phyloP scores from a whole-genome alignment of 2,113 vertebrate genomes.

The Halcyon malimbica region DNA sequence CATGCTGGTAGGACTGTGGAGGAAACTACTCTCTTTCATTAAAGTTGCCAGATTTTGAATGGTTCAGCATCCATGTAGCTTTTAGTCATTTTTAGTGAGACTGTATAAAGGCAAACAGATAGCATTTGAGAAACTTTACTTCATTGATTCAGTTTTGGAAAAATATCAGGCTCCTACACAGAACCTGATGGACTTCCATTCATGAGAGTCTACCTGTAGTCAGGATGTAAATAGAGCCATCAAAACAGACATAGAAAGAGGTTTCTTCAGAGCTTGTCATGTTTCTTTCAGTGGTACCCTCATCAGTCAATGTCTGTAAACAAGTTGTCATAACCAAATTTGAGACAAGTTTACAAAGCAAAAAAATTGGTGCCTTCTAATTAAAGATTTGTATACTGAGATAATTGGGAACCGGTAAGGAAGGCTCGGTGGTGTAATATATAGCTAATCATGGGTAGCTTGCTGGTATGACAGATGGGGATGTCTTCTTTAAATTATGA shows the following conservation, averaged over 20 bases:
- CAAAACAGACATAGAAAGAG: neutral
- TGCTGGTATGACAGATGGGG: neutral
- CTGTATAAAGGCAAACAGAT: neutral
- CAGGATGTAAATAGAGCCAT: neutral
- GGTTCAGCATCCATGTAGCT: neutral
- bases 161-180: neutral
- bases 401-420: neutral
- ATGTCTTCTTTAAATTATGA: conserved; percentile 5
- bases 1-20: neutral
- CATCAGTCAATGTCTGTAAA: conserved; percentile 14
- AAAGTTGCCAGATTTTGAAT: neutral
- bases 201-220: neutral
- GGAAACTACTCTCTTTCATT: neutral
- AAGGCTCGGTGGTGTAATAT: neutral
- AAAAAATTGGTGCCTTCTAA: conserved; percentile 16
- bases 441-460: neutral
- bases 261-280: neutral
- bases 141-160: neutral
- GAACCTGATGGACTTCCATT: neutral
- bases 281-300: neutral
- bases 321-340: neutral
- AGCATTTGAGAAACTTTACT: neutral
- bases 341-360: neutral
- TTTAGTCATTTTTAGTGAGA: neutral
- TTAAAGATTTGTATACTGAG: neutral